Evolutionary conservation across 2,797 vertebrate genomes (phyloP), one percentile per base, ranked within the genome.

Genomic region (Phalloptychus januarius): DNA sequence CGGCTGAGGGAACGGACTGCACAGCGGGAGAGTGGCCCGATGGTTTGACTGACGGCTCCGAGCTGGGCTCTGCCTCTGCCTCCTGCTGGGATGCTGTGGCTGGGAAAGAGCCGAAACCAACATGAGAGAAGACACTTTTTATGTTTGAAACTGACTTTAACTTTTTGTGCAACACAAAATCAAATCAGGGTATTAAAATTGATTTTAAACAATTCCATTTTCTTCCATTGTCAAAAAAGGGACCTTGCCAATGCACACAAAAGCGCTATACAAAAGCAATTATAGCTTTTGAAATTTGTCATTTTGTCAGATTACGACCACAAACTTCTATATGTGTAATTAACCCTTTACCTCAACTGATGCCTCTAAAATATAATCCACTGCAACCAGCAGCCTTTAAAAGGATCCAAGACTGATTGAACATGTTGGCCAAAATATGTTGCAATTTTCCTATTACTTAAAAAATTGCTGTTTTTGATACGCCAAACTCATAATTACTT

Each of bases 1-100:
- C 81, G 84, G 94, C 97, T 0, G 96, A 67, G 5, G 97, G 90
- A 7, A 96, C 85, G 2, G 95, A 83, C 86, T 97, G 98, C 25
- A 94, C 76, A 0, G 94, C 94, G 6, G 97, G 94, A 79, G 95
- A 92, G 71, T 95, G 96, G 86, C 96, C 96, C 23, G 96, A 87
- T 0, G 96, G 70, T 95, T 99, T 99, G 81, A 90, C 95, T 69
- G 94, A 91, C 31, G 96, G 87, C 79, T 98, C 98, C 0, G 96
- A 90, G 86, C 89, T 96, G 38, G 95, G 84, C 89, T 99, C 98
- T 0, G 95, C 81, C 78, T 99, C 98, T 0, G 97, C 88, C 85
- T 99, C 98, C 89, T 97, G 98, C 91, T 99, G 98, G 0, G 98
- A 97, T 0, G 97, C 97, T 7, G 98, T 96, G 77, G 98, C 98